A percentile compares a stretch with the other conserved stretches of the same genome.
phyloP scores from a whole-genome alignment of 1,140 invertebrate species.

The Cotesia chilonis region DNA sequence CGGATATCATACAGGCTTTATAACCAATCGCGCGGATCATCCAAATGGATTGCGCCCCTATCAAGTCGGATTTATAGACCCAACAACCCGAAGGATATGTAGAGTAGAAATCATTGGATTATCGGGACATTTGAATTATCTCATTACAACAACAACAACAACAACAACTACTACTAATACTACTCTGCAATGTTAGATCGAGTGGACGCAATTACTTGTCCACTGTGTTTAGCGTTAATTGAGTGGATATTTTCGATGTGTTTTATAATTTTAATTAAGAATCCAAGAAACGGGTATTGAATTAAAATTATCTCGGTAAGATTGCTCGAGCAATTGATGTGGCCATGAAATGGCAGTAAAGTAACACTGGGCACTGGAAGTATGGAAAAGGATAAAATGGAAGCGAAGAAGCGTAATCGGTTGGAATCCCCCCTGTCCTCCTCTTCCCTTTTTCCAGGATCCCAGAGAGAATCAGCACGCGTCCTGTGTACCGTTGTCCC shows the following conservation, averaged over 20 bases:
- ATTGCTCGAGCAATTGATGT: background rate
- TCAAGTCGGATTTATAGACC: conserved; percentile 25
- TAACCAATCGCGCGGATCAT: conserved; percentile 31
- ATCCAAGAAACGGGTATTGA: too few species aligned
- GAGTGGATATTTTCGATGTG: too few species aligned
- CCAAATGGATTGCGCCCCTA: conserved; percentile 20
- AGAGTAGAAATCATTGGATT: conserved; percentile 31
- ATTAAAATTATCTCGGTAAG: background rate
- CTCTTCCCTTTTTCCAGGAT: background rate
- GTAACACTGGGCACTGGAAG: conserved; percentile 28
- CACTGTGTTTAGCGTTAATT: background rate
- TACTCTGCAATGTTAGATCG: conserved; percentile 20
- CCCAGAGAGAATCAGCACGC: background rate
- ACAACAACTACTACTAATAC: too few species aligned
- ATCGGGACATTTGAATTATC: conserved; percentile 30
- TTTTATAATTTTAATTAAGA: background rate
- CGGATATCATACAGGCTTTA: conserved; percentile 16
- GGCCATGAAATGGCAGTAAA: conserved; percentile 30
- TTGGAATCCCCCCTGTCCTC: conserved; percentile 27
- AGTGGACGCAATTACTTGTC: conserved; percentile 24
- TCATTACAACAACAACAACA: conserved; percentile 19
- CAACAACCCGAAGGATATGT: background rate
- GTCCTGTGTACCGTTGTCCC: conserved; percentile 4
- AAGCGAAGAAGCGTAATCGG: conserved; percentile 28
- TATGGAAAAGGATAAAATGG: too few species aligned